A percentile compares a stretch with the other conserved stretches of the same genome.
Conservation (phyloP, 2,113 vertebrate species). For the Centropristis striata region DNA sequence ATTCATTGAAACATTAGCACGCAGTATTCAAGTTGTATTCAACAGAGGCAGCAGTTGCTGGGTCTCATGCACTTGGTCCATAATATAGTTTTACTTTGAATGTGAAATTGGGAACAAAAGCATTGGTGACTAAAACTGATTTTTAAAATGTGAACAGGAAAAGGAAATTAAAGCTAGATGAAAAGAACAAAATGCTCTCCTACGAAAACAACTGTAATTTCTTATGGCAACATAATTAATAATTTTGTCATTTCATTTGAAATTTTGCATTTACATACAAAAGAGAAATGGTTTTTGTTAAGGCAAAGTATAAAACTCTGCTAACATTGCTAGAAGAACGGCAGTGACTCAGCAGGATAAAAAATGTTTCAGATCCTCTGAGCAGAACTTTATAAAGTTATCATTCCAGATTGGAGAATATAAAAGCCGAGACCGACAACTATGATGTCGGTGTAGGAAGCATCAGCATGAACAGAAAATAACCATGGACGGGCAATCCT, state of each 20-base stretch:
- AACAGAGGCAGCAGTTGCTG: constrained; percentile 45
- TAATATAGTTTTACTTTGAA: constrained; percentile 23
- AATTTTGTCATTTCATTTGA: constrained; percentile 34
- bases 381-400: constrained; percentile 8
- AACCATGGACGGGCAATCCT: constrained; percentile 66
- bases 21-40: constrained; percentile 17
- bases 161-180: constrained; percentile 26
- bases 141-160: constrained; percentile 35
- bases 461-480: constrained; percentile 42
- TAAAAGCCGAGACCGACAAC: constrained; percentile 32
- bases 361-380: neutral
- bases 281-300: constrained; percentile 52
- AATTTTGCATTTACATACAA: constrained; percentile 17
- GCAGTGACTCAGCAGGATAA: constrained; percentile 47
- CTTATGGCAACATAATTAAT: constrained; percentile 46
- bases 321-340: constrained; percentile 31
- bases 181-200: neutral
- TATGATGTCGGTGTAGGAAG: constrained; percentile 47
- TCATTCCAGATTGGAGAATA: constrained; percentile 16
- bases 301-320: constrained; percentile 70
- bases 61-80: constrained; percentile 78
- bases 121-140: constrained; percentile 1
- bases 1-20: constrained; percentile 30
- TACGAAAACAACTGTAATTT: constrained; percentile 25
- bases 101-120: constrained; percentile 39